Base-by-base conservation (phyloP, 2,113 vertebrate species). In the Macquaria ambigua region DNA sequence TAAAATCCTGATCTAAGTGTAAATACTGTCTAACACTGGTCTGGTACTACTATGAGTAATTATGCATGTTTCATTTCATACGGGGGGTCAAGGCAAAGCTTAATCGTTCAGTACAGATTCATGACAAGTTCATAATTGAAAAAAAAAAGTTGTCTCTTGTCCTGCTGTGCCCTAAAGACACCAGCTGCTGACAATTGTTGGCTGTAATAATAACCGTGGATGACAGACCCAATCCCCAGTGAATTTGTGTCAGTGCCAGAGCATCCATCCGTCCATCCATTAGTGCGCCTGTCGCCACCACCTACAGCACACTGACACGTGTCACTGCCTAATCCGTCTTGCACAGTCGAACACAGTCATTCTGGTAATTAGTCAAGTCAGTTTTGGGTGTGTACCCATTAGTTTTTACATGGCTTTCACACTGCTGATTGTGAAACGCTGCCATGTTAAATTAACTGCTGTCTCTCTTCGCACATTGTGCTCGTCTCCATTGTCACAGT, bases 401-500 rank as follows among this genome's bases (percentile, higher is more conserved):
- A 70, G 77, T 74, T 82, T 84, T 75, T 62, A 89, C 91, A 86
- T 77, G 87, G 74, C 59, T 68, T 82, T 81, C 74, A 71, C 75
- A 8, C 61, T n/a, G 84, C 73, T 78, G 77, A 83, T 88, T 84
- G 89, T 76, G 52, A 87, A 88, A 74, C 0, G 46, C 79, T 81
- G 89, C 75, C 77, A n/a, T 84, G 80, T 93, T 87, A 43, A 83
- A 93, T 93, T 84, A 90, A 62, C 79, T 63, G 74, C 86, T 67
- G 77, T 84, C 85, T 76, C 25, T 75, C 31, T 23, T 52, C n/a
- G 72, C 21, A 55, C 66, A 43, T 74, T 81, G 79, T 66, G 31
- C 20, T 63, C 5, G 14, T 86, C 64, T 67, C 63, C 20, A 39
- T 74, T 81, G 90, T 86, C 53, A 46, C 71, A 75, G 70, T 20